These are phyloP conservation scores for Lampris incognitus DNA, from an alignment of 2,113 vertebrate species.

Conservation along the genomic window DNA sequence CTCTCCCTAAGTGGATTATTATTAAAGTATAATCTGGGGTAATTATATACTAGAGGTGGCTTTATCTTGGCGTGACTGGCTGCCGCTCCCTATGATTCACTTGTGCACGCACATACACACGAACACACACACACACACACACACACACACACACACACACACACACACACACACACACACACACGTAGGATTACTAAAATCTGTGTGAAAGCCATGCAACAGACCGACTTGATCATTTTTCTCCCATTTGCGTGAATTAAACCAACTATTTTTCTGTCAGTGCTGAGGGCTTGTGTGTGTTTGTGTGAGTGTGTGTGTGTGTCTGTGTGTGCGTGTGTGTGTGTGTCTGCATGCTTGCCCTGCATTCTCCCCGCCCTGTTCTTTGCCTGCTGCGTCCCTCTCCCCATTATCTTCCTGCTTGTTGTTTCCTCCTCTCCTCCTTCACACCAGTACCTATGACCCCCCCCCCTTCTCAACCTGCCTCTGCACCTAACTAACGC, in stretches of 20 bases:
- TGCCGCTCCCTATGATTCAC: conserved; percentile 17
- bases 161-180: conserved; percentile 80
- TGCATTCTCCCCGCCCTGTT: conserved; percentile 24
- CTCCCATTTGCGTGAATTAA: neutral
- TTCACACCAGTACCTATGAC: too few relatives aligned
- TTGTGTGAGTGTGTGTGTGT: neutral
- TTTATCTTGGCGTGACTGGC: conserved; percentile 47
- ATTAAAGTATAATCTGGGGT: conserved; percentile 51
- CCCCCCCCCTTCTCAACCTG: too few relatives aligned
- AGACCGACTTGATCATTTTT: neutral
- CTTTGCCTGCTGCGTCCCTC: neutral
- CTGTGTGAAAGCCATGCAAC: conserved; percentile 18
- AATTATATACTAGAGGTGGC: conserved; percentile 52
- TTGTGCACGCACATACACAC: conserved; percentile 10
- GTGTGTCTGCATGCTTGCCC: neutral
- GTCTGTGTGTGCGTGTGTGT: conserved; percentile 18
- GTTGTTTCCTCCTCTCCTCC: neutral
- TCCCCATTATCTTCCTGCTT: conserved; percentile 10
- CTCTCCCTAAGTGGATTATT: conserved; percentile 51
- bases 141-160: conserved; percentile 89
- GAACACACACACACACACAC: conserved; percentile 88
- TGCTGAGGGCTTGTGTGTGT: neutral
- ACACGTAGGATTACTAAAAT: conserved; percentile 22
- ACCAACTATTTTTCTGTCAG: neutral
- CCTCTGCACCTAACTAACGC: too few relatives aligned